Conservation (phyloP, 2,113 vertebrate genomes). For the Pantherophis guttatus region DNA sequence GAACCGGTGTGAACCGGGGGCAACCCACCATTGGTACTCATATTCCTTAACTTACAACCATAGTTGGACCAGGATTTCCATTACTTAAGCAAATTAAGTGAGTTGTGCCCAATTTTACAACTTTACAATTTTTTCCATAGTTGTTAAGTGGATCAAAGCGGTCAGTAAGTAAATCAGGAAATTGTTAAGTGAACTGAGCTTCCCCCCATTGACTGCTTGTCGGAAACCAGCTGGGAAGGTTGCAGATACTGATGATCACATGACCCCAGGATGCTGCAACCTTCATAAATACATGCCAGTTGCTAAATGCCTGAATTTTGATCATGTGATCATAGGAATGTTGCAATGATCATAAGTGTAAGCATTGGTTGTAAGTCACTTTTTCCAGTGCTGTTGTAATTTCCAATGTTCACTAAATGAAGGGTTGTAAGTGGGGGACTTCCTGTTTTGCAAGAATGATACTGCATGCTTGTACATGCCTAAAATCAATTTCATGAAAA, state of each 20-base stretch:
- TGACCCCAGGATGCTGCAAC: not conserved
- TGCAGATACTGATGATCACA: not conserved
- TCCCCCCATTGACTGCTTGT: not conserved
- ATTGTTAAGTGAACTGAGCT: not conserved
- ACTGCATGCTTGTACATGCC: not conserved
- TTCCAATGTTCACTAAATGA: not conserved
- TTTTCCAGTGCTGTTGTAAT: not conserved
- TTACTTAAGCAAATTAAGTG: not conserved
- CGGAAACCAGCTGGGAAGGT: not conserved
- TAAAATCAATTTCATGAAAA: not conserved
- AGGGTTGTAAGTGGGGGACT: not conserved
- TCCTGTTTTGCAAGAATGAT: not conserved
- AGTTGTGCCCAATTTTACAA: not conserved
- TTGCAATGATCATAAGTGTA: not conserved
- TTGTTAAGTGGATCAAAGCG: not conserved
- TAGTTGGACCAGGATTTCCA: not conserved
- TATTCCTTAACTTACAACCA: not conserved
- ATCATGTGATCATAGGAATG: not conserved
- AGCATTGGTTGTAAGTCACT: not conserved
- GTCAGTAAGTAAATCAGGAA: not conserved
- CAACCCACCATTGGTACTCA: not conserved
- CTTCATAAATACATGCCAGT: not conserved
- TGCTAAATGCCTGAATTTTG: not conserved
- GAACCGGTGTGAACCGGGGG: too few species aligned
- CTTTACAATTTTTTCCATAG: not conserved